These are phyloP conservation scores for Lordiphosa collinella DNA, from an alignment of 1,140 invertebrate genomes.

Conservation along the genomic window DNA sequence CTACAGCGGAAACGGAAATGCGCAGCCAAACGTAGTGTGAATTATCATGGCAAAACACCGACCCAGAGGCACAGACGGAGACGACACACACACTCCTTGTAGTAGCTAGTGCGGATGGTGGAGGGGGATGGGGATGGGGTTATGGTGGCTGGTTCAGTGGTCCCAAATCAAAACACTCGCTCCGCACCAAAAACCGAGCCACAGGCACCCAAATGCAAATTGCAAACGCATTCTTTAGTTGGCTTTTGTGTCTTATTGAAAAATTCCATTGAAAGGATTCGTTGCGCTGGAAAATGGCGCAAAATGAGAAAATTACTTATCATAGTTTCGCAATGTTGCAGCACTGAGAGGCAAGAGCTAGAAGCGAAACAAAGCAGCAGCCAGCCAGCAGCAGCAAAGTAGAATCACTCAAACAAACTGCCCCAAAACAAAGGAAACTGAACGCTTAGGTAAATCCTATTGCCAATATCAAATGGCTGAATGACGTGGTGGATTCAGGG, in stretches of 20 bases:
- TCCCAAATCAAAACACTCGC: slow-evolving; percentile 8
- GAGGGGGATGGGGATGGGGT: too few relatives aligned
- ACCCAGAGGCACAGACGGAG: slow-evolving; percentile 1
- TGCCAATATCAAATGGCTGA: too few relatives aligned
- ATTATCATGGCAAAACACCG: slow-evolving; percentile 18
- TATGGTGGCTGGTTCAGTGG: not conserved
- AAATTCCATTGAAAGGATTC: slow-evolving; percentile 20
- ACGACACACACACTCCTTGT: slow-evolving; percentile 1
- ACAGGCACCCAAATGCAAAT: slow-evolving; percentile 13
- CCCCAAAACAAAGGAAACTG: not conserved
- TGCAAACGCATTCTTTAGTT: slow-evolving; percentile 19
- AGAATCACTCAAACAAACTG: not conserved
- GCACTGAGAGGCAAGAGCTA: slow-evolving; percentile 4
- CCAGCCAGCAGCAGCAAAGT: not conserved
- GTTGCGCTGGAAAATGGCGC: slow-evolving; percentile 18
- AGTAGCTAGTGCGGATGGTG: too few relatives aligned
- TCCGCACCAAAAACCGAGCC: not conserved
- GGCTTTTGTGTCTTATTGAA: slow-evolving; percentile 24
- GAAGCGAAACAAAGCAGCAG: slow-evolving; percentile 4
- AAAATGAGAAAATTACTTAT: slow-evolving; percentile 23
- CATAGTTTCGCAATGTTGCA: slow-evolving; percentile 17
- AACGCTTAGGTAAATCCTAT: not conserved
- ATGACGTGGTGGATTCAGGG: too few relatives aligned
- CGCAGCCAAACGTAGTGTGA: slow-evolving; percentile 19
- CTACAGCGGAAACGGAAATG: slow-evolving; percentile 18